Conservation (phyloP, 2,113 vertebrate genomes). For the Typhlomys cinereus region DNA sequence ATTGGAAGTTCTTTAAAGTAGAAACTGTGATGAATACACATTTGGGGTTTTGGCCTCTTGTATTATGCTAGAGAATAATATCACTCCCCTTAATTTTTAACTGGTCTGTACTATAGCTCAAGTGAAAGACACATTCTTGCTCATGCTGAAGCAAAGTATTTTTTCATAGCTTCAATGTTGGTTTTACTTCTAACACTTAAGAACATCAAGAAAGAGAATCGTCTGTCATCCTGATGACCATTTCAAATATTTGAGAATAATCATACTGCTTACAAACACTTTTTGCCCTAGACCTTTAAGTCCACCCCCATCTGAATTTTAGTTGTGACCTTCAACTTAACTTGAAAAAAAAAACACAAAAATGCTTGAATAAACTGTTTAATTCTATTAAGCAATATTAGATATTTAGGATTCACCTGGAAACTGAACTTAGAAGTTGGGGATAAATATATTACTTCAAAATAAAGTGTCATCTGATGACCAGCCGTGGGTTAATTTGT, state of each 20-base stretch:
- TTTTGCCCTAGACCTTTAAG: not conserved
- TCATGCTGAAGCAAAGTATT: conserved; percentile 3
- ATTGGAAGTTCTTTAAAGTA: conserved; percentile 14
- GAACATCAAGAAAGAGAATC: not conserved
- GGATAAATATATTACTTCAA: not conserved
- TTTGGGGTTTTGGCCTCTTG: not conserved
- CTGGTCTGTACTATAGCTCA: not conserved
- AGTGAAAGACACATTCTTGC: not conserved
- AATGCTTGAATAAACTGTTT: not conserved
- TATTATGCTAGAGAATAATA: not conserved
- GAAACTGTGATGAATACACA: not conserved
- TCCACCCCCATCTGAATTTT: not conserved
- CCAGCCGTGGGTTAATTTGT: not conserved
- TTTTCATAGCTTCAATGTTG: not conserved
- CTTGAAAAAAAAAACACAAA: not conserved
- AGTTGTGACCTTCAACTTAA: not conserved
- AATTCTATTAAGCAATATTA: not conserved
- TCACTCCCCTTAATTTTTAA: not conserved
- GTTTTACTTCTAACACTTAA: not conserved
- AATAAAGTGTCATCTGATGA: not conserved
- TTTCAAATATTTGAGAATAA: not conserved
- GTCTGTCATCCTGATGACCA: not conserved
- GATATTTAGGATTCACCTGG: not conserved
- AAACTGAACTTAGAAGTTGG: not conserved
- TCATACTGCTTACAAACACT: not conserved